Conservation (phyloP, 2,888 invertebrate species). For the Macaria liturata region DNA sequence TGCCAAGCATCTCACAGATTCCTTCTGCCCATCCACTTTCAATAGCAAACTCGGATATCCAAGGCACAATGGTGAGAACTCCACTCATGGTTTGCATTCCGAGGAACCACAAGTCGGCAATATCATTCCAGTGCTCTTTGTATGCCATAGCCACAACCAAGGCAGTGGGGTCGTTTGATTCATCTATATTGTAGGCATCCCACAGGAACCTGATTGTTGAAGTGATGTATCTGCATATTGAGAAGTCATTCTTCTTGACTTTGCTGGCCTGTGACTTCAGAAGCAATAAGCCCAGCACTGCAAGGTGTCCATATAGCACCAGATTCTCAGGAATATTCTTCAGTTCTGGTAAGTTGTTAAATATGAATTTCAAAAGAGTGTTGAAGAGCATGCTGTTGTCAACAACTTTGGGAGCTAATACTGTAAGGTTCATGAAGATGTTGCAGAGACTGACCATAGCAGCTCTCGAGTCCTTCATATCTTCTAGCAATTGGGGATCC, state of each 20-base stretch:
- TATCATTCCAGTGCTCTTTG: constrained; percentile 94
- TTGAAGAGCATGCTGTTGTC: constrained; percentile 90
- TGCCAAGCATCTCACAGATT: constrained; percentile 90
- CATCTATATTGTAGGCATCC: constrained; percentile 96
- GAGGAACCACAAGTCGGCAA: constrained; percentile 95
- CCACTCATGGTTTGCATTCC: constrained; percentile 96
- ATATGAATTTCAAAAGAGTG: constrained; percentile 92
- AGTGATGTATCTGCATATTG: constrained; percentile 94
- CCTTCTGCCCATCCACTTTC: constrained; percentile 98
- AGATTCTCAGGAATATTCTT: constrained; percentile 93
- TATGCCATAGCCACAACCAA: constrained; percentile 93
- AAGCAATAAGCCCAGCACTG: constrained; percentile 91
- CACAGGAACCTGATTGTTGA: constrained; percentile 95
- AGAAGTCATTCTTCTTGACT: constrained; percentile 94
- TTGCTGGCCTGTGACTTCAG: constrained; percentile 92
- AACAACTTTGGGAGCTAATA: constrained; percentile 92
- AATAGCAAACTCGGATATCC: constrained; percentile 95
- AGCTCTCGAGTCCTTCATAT: constrained; percentile 92
- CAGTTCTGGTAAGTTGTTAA: constrained; percentile 92
- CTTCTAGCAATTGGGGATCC: constrained; percentile 88
- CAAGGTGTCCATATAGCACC: constrained; percentile 92
- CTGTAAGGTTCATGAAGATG: constrained; percentile 95
- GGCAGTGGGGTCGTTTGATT: constrained; percentile 91
- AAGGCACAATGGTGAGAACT: constrained; percentile 90
- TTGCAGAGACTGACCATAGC: constrained; percentile 96